Base-by-base conservation (phyloP, 2,113 vertebrate genomes). In the Eidolon helvum region DNA sequence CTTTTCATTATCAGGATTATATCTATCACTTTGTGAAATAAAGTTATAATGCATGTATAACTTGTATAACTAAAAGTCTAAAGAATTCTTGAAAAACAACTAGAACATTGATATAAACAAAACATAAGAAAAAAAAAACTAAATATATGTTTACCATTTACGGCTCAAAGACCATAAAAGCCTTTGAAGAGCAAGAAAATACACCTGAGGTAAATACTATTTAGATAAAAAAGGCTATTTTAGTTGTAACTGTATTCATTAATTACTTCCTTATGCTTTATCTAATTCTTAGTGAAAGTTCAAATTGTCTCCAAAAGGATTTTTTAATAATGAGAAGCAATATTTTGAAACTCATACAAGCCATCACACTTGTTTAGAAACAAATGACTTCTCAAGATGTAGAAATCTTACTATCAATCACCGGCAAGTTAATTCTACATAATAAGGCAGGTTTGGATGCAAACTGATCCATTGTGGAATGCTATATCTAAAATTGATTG, bases 341-440 rank as follows among this genome's bases (percentile, higher is more conserved):
- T 59, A 92, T 53, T 95, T 96, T 68, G 78, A 97, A 98, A 98
- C 94, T 97, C 96, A 85, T 86, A 97, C 84, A 98, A 98, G 69
- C 90, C 71, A 15, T 96, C 98, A 98, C 96, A 98, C 98, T 98
- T 98, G 95, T 98, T 98, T 98, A 71, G 95, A 98, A 99, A 99
- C 98, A 99, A 99, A 99, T 98, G 98, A 98, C 98, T 98, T 98
- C 97, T 98, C 98, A 98, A 98, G 98, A 98, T 75, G 61, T 40
- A 98, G 92, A 95, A 98, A 97, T 98, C 97, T 98, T 98, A 91
- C 98, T 98, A 99, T 99, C 99, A 98, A 99, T 99, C 99, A 99
- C 98, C 88, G 97, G 98, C 97, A 98, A 98, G 98, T 98, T 99
- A 99, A 99, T 99, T 98, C 98, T 96, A 98, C 98, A 98, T 99